phyloP scores from a whole-genome alignment of 2,113 vertebrate genomes.

The Tragulus kanchil region DNA sequence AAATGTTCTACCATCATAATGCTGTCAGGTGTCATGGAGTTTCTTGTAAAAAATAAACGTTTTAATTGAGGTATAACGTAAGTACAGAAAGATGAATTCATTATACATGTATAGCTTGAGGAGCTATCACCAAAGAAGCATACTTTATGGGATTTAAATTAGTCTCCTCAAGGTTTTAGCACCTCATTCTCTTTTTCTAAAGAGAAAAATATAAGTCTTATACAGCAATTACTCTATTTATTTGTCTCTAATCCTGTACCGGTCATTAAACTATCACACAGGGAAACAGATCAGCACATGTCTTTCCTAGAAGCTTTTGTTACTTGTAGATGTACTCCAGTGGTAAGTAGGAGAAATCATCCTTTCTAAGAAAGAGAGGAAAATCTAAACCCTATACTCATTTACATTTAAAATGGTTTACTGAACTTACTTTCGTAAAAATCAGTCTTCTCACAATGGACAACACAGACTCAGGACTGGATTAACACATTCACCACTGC shows the following conservation, averaged over 20 bases:
- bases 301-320: not conserved
- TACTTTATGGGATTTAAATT: not conserved
- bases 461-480: not conserved
- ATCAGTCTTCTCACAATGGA: slow-evolving; percentile 14
- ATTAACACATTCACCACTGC: not conserved
- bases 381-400: slow-evolving; percentile 2
- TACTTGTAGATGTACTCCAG: not conserved
- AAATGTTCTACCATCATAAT: not conserved
- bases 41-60: slow-evolving; percentile 31
- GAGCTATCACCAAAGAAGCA: not conserved
- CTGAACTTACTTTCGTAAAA: not conserved
- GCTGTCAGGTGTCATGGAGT: not conserved
- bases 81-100: not conserved
- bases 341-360: not conserved
- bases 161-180: not conserved
- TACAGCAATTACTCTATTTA: not conserved
- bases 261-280: not conserved
- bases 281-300: not conserved
- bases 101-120: not conserved
- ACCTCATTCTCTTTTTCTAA: not conserved
- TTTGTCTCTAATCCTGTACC: not conserved
- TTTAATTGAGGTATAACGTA: slow-evolving; percentile 13
- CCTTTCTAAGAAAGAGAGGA: slow-evolving; percentile 18
- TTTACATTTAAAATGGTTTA: not conserved
- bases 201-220: not conserved